These are phyloP conservation scores for Pseudobourletiella spinata DNA, from an alignment of 1,140 invertebrate genomes.

Conservation along the genomic window DNA sequence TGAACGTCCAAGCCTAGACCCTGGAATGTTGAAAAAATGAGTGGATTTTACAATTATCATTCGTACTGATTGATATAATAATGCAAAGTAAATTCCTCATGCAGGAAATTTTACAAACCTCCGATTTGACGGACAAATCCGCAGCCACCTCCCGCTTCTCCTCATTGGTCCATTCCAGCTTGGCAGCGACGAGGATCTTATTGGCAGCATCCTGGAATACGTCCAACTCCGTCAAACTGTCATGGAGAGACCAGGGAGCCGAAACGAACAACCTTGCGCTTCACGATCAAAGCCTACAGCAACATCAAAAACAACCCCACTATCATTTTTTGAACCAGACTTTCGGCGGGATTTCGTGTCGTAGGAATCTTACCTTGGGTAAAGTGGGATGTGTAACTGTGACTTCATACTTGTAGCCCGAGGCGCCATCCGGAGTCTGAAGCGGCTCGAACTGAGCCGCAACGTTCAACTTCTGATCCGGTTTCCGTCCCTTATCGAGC, in stretches of 20 bases:
- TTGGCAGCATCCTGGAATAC: constrained; percentile 15
- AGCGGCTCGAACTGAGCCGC: neutral
- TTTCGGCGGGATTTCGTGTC: too few species aligned
- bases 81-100: too few species aligned
- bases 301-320: neutral
- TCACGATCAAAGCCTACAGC: neutral
- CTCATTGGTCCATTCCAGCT: neutral
- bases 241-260: neutral
- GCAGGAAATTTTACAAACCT: too few species aligned
- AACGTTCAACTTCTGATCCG: neutral
- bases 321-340: too few species aligned
- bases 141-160: neutral
- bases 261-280: neutral
- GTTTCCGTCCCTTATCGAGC: neutral
- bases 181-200: constrained; percentile 8
- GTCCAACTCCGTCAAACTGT: constrained; percentile 23
- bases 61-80: too few species aligned
- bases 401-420: neutral
- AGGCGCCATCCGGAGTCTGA: neutral
- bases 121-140: too few species aligned
- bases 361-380: neutral
- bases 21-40: too few species aligned
- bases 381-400: neutral
- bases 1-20: neutral
- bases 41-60: too few species aligned